Evolutionary conservation across 2,888 invertebrate species (phyloP), one percentile per base, ranked within the genome.

Genomic region (Tetragonula carbonaria): DNA sequence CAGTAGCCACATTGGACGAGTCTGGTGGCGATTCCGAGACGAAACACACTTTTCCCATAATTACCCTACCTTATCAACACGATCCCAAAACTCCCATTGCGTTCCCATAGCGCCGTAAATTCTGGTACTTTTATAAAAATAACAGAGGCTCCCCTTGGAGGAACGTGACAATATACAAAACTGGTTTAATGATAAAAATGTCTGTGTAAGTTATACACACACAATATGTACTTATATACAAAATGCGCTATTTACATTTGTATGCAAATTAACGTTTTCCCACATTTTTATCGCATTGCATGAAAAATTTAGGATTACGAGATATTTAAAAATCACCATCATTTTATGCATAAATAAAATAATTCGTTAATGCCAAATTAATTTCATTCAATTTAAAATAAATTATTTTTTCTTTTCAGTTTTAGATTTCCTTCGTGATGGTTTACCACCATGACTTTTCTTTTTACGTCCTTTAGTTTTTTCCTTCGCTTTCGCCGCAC

Each of bases 401-500:
- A 33, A 73, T 86, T 81, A 87, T 72, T 81, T 88, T 59, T 82
- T 88, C 70, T 87, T 90, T 8, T 78, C 82, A n/a, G 18, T 51
- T 65, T 82, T 91, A 11, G 90, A 84, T 67, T 91, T 93, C 59
- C 86, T 88, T 72, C 87, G 87, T 13, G 88, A 71, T 73, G 86
- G 86, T 86, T 93, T 94, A 91, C 94, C 94, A 91, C 95, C 94
- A 88, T 94, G 94, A 84, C 90, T 85, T 72, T 88, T 91, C 88
- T 93, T 94, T 5, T 91, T 93, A 53, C 92, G 93, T 80, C 92
- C 93, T 82, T 92, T 96, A 57, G 95, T 96, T 94, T 96, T 96
- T 93, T 96, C 96, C 92, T 96, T 96, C 23, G 95, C 95, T 93
- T 96, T 96, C 89, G 96, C 95, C 0, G 97, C 96, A 84, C 97